phyloP scores from a whole-genome alignment of 2,888 invertebrate genomes.

The Steinernema scapterisci region DNA sequence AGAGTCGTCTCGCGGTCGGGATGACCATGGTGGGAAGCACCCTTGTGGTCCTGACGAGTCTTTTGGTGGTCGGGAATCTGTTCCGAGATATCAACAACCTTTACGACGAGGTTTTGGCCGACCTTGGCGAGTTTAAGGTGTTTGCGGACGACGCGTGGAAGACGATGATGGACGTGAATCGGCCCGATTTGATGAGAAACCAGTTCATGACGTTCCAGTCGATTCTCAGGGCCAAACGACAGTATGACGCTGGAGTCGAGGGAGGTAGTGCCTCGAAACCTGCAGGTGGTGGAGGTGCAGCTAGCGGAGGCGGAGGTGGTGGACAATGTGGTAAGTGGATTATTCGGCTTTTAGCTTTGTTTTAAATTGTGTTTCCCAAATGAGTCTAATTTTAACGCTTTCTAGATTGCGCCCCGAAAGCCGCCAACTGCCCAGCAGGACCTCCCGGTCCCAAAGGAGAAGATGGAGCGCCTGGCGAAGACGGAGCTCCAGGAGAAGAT shows the following conservation, averaged over 20 bases:
- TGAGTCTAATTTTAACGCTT: too few species aligned
- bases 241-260: neutral
- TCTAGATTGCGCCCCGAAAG: neutral
- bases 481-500: neutral
- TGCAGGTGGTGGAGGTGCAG: neutral
- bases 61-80: constrained; percentile 9
- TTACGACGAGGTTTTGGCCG: neutral
- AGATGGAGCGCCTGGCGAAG: neutral
- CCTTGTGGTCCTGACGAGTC: neutral
- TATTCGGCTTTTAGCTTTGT: neutral
- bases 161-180: constrained; percentile 9
- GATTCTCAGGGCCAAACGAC: neutral
- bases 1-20: neutral
- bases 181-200: neutral
- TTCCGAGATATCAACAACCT: constrained; percentile 14
- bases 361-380: too few species aligned
- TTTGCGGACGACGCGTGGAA: neutral
- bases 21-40: neutral
- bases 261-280: neutral
- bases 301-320: neutral
- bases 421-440: neutral
- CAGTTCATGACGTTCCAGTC: neutral
- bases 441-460: neutral
- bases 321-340: neutral
- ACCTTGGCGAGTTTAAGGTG: neutral